A percentile compares a stretch with the other conserved stretches of the same genome.
Evolutionary conservation across 2,113 vertebrate species (phyloP).

Genomic region (Prolemur simus): DNA sequence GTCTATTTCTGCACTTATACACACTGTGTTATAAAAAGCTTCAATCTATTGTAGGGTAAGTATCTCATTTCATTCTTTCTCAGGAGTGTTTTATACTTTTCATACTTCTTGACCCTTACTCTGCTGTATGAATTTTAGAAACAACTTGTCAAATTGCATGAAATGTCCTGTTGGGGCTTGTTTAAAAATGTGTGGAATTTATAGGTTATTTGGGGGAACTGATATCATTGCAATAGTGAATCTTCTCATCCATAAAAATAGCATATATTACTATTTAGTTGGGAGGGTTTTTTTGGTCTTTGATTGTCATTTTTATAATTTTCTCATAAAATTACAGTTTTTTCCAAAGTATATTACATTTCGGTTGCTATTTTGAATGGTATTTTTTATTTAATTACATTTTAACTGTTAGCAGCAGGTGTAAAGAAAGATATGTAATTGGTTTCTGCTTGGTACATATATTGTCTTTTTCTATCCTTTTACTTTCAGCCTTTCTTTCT

Average conservation of each 20-base stretch:
- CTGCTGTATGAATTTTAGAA: background rate
- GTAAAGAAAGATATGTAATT: background rate
- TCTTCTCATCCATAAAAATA: background rate
- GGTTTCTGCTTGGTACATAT: background rate
- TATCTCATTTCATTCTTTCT: background rate
- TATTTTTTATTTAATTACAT: background rate
- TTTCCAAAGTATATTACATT: background rate
- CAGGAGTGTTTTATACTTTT: background rate
- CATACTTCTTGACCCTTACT: background rate
- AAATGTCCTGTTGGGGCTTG: background rate
- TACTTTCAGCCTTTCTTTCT: background rate
- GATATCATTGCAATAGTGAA: background rate
- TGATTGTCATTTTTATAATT: background rate
- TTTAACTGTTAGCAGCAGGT: background rate
- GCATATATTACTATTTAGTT: background rate
- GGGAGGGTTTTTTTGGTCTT: background rate
- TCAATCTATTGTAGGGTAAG: background rate
- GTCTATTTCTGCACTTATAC: background rate
- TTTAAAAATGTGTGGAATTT: constrained; percentile 31
- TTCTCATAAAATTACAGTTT: background rate
- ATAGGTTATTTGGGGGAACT: background rate
- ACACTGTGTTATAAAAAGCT: background rate
- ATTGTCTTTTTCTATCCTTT: background rate
- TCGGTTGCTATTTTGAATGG: background rate
- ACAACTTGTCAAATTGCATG: background rate